Percentiles rank a stretch among this genome's conserved stretches.
phyloP scores from a whole-genome alignment of 2,888 invertebrate genomes.

The Melanophora roralis region DNA sequence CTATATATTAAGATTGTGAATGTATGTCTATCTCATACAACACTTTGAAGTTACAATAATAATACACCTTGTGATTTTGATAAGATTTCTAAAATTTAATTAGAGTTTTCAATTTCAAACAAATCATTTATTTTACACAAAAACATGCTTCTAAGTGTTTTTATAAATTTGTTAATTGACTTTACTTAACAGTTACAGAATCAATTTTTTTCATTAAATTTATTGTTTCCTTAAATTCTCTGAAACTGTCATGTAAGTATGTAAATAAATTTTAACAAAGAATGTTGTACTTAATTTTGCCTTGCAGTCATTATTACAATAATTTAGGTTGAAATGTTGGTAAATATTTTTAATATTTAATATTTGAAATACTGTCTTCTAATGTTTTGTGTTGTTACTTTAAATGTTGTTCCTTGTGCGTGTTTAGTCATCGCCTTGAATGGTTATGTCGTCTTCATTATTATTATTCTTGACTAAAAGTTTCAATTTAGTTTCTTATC shows the following conservation, averaged over 20 bases:
- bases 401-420: background rate
- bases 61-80: background rate
- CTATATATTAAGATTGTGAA: too few relatives aligned
- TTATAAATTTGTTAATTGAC: background rate
- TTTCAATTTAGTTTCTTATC: constrained; percentile 47
- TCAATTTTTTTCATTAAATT: background rate
- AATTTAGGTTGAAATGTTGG: background rate
- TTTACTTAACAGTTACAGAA: background rate
- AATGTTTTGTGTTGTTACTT: background rate
- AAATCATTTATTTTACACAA: background rate
- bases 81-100: background rate
- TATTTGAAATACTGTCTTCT: background rate
- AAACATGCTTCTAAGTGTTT: background rate
- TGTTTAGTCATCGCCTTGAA: constrained; percentile 12
- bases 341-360: background rate
- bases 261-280: background rate
- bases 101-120: background rate
- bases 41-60: too few relatives aligned
- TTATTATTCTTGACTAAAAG: constrained; percentile 21
- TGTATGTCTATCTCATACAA: too few relatives aligned
- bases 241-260: background rate
- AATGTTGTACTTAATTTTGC: background rate
- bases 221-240: background rate
- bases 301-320: background rate
- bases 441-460: constrained; percentile 7